phyloP scores from a whole-genome alignment of 2,113 vertebrate species.

The Sinosuthora webbiana region DNA sequence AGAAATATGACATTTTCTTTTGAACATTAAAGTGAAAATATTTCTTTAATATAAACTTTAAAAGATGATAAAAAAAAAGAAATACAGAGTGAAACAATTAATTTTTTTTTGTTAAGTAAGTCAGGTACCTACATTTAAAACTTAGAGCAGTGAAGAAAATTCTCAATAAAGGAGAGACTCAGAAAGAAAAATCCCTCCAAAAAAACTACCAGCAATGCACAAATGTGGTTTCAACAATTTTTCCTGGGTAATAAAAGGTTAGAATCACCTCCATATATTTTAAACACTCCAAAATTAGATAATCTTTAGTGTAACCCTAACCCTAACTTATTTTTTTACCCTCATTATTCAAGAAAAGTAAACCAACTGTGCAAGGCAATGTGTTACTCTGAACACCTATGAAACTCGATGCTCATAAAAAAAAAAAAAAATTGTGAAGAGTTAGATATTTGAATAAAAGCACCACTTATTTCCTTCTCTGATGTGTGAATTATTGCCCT shows the following conservation, averaged over 20 bases:
- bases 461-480: neutral
- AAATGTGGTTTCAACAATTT: neutral
- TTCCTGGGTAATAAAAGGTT: neutral
- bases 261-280: neutral
- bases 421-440: neutral
- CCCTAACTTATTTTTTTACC: accelerated
- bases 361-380: neutral
- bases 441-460: neutral
- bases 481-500: neutral
- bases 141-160: neutral
- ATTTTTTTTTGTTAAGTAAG: neutral
- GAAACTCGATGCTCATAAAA: neutral
- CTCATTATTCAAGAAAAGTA: neutral
- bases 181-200: neutral
- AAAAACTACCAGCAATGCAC: neutral
- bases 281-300: neutral
- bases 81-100: accelerated
- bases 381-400: neutral
- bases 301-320: neutral
- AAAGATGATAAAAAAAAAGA: neutral
- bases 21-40: neutral
- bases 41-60: neutral
- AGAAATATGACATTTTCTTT: neutral
- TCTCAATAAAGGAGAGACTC: neutral
- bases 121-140: neutral